Conservation (phyloP, 2,888 invertebrate species). For the Pristionchus fissidentatus region DNA sequence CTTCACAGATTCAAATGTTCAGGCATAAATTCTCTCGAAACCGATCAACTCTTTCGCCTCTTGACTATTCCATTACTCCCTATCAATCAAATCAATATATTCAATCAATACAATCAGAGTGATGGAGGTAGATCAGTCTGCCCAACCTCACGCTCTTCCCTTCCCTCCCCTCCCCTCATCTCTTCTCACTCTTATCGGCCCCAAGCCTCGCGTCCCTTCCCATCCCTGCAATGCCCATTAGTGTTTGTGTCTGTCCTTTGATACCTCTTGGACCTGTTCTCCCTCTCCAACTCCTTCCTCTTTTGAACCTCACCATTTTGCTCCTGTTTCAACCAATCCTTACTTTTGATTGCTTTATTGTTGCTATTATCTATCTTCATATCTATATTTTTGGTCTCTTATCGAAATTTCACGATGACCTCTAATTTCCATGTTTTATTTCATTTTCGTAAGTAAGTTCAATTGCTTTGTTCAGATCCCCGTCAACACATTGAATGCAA, state of each 20-base stretch:
- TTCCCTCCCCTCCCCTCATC: neutral
- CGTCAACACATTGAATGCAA: conserved; percentile 19
- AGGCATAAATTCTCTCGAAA: too few species aligned
- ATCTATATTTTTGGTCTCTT: neutral
- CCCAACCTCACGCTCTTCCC: conserved; percentile 1
- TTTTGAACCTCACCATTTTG: neutral
- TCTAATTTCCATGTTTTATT: neutral
- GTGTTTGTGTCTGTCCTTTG: conserved; percentile 23
- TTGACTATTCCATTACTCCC: too few species aligned
- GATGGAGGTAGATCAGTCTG: conserved; percentile 18
- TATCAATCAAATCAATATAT: too few species aligned
- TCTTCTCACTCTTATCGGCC: conserved; percentile 10
- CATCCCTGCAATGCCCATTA: conserved; percentile 1
- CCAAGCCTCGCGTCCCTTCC: conserved; percentile 15
- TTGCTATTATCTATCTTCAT: neutral
- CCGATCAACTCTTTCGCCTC: too few species aligned
- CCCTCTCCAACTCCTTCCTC: neutral
- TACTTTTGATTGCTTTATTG: neutral
- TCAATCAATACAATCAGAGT: neutral
- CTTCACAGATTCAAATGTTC: too few species aligned
- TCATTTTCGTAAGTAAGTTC: too few species aligned
- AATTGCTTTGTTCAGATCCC: neutral
- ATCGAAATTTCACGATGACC: neutral
- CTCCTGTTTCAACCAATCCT: neutral
- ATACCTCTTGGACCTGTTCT: too few species aligned